Conservation (phyloP, 2,797 vertebrate genomes). For the Paguma larvata region DNA sequence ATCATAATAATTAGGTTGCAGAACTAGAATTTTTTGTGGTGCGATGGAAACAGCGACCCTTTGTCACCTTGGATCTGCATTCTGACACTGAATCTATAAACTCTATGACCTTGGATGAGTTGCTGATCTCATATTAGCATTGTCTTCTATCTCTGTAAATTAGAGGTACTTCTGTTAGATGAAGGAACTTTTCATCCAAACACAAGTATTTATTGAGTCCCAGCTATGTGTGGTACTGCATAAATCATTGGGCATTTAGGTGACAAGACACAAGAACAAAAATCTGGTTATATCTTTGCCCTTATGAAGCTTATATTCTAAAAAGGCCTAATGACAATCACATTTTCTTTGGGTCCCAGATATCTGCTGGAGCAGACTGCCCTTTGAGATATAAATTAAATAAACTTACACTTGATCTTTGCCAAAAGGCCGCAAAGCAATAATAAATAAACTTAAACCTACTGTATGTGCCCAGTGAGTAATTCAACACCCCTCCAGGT, state of each 20-base stretch:
- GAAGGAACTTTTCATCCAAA: not conserved
- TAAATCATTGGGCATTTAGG: not conserved
- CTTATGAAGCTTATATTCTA: not conserved
- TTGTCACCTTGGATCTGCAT: not conserved
- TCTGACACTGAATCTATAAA: not conserved
- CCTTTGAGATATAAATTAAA: not conserved
- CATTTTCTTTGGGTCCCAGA: not conserved
- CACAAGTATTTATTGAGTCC: not conserved
- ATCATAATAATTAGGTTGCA: not conserved
- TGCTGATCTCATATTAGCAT: not conserved
- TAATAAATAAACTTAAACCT: not conserved
- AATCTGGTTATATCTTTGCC: not conserved
- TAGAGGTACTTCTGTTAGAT: not conserved
- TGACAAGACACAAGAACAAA: not conserved
- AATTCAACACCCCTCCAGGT: not conserved
- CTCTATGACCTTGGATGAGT: not conserved
- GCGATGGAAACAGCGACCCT: not conserved
- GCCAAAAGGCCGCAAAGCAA: not conserved
- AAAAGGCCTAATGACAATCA: not conserved
- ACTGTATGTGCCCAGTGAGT: rapidly evolving
- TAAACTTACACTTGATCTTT: not conserved
- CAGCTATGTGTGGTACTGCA: not conserved
- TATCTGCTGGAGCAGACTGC: not conserved
- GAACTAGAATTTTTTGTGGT: not conserved
- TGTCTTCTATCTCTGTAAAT: not conserved